Evolutionary conservation across 2,113 vertebrate species (phyloP), one percentile per base, ranked within the genome.

Genomic region (Actenoides hombroni): DNA sequence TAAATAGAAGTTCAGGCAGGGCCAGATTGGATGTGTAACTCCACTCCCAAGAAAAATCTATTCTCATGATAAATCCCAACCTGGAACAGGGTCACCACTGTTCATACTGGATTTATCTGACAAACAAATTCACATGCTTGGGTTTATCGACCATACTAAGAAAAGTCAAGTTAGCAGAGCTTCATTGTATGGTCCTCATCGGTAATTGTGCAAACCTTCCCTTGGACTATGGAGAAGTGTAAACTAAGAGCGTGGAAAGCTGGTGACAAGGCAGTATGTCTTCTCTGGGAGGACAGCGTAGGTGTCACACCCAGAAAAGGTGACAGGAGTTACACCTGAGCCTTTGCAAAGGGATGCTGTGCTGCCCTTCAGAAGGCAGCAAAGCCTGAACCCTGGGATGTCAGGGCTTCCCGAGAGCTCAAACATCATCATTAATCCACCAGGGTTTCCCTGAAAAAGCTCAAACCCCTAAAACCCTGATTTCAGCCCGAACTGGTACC

Each of bases 71-170:
- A 84, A 86, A 74, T 78, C 24, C 13, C 28, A 67, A 0, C 6
- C 54, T 31, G 40, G 29, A 88, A 49, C 48, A 61, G n/a, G 54
- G 48, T 75, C 48, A 74, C 13, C n/a, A 16, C 42, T 26, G 13
- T 71, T 53, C 26, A 46, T 39, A 20, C n/a, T 60, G 44, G 14
- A 10, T 83, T 74, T 57, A 68, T 51, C 59, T 25, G 24, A 59
- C 15, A 63, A 71, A 73, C 16, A 56, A 76, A 81, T 9, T n/a
- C 54, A 25, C 0, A 2, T 12, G 10, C 28, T 91, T 35, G 40
- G 31, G 5, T 28, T 44, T 79, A 88, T 53, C 3, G 4, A 23
- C 13, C 0, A 0, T 19, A 33, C 5, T 0, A 0, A 80, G 28
- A 81, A 81, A 77, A 78, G 9, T 2, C 56, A 56, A 6, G 77